Evolutionary conservation across 2,888 invertebrate genomes (phyloP), one percentile per base, ranked within the genome.

Genomic region (Drosophila paranaensis): DNA sequence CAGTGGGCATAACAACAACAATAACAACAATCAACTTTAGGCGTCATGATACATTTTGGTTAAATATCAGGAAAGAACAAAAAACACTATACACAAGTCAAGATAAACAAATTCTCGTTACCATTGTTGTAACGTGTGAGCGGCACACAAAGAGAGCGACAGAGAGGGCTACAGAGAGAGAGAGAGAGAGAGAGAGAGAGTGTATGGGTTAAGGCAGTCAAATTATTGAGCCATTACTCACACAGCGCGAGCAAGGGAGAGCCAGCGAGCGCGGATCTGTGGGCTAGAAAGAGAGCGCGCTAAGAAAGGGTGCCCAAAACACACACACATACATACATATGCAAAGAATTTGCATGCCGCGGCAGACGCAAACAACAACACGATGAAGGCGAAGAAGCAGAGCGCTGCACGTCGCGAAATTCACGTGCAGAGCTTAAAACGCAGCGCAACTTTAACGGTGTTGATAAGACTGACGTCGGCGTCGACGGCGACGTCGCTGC

Each of bases 31-130:
- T 71, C 71, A 82, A 88, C 81, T 83, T 88, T 86, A 77, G 77
- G 87, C 83, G 75, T 88, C 83, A 80, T 82, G 81, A 88, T 88
- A 83, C 87, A 77, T 83, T 83, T 83, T 77, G 89, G 87, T 83
- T 82, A 86, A 88, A 83, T 78, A 83, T 82, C 81, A 85, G 74
- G 54, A 66, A 77, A 79, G 71, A 85, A 71, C 66, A 79, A 84
- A 69, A 54, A 54, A 40, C 54, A 54, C 71, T 68, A 70, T 61
- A 82, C 74, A 85, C 80, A 71, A 88, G 75, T 86, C 60, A 81
- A 84, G 84, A 84, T 84, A 84, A 89, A 84, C 84, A 84, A 81
- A 81, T 89, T 84, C 79, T 86, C 76, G 84, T 83, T 89, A 79
- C 81, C 78, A 83, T 88, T 88, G 85, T 77, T 78, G 60, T 71